A percentile compares a stretch with the other conserved stretches of the same genome.
Evolutionary conservation across 2,888 invertebrate species (phyloP).

Genomic region (Campoplex capitator): DNA sequence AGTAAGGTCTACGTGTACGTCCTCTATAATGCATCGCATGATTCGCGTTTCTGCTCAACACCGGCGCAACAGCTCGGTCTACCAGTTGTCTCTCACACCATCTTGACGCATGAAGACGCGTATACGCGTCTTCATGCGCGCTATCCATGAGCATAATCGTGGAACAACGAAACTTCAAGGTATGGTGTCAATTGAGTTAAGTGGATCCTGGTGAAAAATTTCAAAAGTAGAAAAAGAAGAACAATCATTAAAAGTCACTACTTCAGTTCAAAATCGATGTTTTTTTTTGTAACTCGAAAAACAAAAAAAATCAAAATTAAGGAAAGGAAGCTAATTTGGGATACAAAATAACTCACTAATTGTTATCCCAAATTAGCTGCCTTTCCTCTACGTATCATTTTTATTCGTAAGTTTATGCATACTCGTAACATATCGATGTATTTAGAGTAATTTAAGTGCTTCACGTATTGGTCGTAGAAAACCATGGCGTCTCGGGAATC

Average conservation of each 20-base stretch:
- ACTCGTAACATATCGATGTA: neutral
- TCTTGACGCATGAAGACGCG: conserved; percentile 27
- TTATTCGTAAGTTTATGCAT: no score
- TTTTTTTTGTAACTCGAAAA: no score
- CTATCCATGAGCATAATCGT: conserved; percentile 41
- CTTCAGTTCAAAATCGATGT: no score
- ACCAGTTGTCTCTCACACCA: conserved; percentile 26
- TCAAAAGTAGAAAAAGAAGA: no score
- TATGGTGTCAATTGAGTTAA: conserved; percentile 10
- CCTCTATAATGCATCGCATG: conserved; percentile 58
- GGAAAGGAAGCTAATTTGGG: no score
- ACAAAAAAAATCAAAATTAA: no score
- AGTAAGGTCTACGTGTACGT: conserved; percentile 25
- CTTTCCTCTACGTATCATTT: no score
- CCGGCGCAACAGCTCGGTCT: conserved; percentile 65
- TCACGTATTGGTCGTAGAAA: neutral
- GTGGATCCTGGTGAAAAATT: neutral
- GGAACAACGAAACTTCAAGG: conserved; percentile 16
- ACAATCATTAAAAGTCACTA: no score
- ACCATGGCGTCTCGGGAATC: neutral
- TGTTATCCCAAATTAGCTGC: no score
- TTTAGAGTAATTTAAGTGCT: neutral
- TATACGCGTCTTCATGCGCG: neutral
- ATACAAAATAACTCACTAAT: no score
- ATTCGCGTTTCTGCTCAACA: conserved; percentile 66